Conservation (phyloP, 2,888 invertebrate genomes). For the Hirtodrosophila histrioides region DNA sequence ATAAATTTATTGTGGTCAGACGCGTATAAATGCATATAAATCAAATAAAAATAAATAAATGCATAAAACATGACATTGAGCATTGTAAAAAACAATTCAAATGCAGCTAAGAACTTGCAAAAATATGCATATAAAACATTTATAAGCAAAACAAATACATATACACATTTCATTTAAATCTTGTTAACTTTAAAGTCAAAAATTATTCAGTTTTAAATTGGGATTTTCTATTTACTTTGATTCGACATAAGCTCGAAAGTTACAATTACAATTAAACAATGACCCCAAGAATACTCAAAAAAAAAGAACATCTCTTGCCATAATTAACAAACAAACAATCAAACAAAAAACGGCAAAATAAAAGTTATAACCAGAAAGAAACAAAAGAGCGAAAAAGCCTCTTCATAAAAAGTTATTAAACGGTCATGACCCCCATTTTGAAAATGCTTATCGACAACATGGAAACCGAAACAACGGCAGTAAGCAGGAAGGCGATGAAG, state of each 20-base stretch:
- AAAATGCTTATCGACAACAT: slow-evolving; percentile 74
- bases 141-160: neutral
- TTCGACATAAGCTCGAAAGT: neutral
- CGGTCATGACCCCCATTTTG: slow-evolving; percentile 81
- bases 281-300: slow-evolving; percentile 18
- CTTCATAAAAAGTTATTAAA: slow-evolving; percentile 77
- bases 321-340: slow-evolving; percentile 61
- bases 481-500: neutral
- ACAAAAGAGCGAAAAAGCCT: slow-evolving; percentile 36
- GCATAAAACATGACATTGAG: slow-evolving; percentile 45
- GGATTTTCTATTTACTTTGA: too few species aligned
- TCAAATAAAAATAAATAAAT: slow-evolving; percentile 33
- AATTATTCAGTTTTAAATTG: too few species aligned
- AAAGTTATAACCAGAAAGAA: slow-evolving; percentile 22
- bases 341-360: slow-evolving; percentile 41
- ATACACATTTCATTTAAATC: too few species aligned
- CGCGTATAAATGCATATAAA: slow-evolving; percentile 46
- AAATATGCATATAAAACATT: slow-evolving; percentile 6
- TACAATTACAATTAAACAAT: neutral
- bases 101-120: slow-evolving; percentile 11
- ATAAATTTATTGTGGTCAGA: slow-evolving; percentile 33
- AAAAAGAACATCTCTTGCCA: slow-evolving; percentile 6
- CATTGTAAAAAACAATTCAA: slow-evolving; percentile 13
- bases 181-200: too few species aligned
- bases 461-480: slow-evolving; percentile 49